These are phyloP conservation scores for Chaetophractus vellerosus DNA, from an alignment of 2,797 vertebrate genomes.

Conservation along the genomic window DNA sequence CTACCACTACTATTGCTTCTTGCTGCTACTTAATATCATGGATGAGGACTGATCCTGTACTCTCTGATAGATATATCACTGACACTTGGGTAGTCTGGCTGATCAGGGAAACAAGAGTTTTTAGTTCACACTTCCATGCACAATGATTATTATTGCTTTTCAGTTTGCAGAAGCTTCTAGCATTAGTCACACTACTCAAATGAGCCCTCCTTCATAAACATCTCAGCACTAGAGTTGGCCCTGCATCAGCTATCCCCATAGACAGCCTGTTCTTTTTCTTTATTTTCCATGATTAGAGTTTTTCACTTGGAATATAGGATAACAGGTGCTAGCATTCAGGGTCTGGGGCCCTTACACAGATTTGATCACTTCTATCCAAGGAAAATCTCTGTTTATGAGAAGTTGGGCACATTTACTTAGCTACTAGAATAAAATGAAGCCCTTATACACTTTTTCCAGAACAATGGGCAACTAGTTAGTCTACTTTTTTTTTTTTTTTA, in stretches of 20 bases:
- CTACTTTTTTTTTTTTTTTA: background rate
- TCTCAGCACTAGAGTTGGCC: background rate
- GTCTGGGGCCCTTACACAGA: background rate
- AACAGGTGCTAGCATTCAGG: background rate
- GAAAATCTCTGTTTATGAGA: background rate
- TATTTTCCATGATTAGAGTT: background rate
- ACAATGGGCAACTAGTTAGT: background rate
- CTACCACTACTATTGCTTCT: background rate
- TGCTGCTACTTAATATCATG: background rate
- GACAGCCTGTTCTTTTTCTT: background rate
- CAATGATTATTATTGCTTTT: background rate
- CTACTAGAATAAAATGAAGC: background rate
- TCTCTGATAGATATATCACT: background rate
- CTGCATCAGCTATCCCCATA: background rate
- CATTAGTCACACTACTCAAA: background rate
- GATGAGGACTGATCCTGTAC: background rate
- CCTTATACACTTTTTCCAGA: background rate
- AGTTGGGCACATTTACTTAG: background rate
- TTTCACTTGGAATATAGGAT: background rate
- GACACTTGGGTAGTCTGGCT: background rate
- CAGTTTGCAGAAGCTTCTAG: background rate
- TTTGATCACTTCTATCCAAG: background rate
- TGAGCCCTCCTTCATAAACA: background rate
- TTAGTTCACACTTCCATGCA: background rate
- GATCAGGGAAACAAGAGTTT: background rate